Conservation (phyloP, 2,888 invertebrate species). For the Cabera pusaria region DNA sequence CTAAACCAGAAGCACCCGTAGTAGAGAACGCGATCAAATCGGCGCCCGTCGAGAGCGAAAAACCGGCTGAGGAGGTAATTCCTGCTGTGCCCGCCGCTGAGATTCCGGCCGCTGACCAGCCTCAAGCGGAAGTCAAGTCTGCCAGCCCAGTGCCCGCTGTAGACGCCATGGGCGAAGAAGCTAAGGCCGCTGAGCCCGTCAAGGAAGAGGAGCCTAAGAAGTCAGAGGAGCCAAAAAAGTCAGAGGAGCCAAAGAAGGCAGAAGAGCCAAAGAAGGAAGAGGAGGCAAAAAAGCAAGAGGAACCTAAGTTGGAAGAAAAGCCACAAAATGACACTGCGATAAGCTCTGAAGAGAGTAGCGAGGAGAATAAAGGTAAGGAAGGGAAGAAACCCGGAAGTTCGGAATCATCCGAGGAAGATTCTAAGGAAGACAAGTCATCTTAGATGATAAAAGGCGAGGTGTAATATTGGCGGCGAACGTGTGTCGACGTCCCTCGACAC, state of each 20-base stretch:
- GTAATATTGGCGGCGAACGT: slow-evolving; percentile 66
- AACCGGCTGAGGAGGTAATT: too few species aligned
- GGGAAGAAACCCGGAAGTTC: too few species aligned
- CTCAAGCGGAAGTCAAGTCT: slow-evolving; percentile 11
- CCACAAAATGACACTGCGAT: slow-evolving; percentile 32
- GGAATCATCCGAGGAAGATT: slow-evolving; percentile 45
- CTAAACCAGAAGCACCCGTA: slow-evolving; percentile 23
- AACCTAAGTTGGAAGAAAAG: slow-evolving; percentile 20
- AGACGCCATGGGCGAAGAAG: background rate
- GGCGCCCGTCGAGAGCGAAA: too few species aligned
- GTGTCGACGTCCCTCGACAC: slow-evolving; percentile 80
- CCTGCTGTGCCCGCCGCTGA: too few species aligned
- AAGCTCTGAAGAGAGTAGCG: slow-evolving; percentile 56
- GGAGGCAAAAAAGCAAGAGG: slow-evolving; percentile 30
- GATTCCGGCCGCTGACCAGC: background rate
- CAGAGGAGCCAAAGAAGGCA: slow-evolving; percentile 8
- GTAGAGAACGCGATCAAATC: too few species aligned
- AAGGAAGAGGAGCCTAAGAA: too few species aligned
- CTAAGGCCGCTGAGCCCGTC: slow-evolving; percentile 15
- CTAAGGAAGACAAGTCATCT: too few species aligned
- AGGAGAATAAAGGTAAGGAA: slow-evolving; percentile 45
- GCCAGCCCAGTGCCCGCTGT: background rate
- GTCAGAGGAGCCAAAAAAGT: slow-evolving; percentile 13
- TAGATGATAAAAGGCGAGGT: slow-evolving; percentile 55
- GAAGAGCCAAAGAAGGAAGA: slow-evolving; percentile 8